These are phyloP conservation scores for Argyresthia goedartella DNA, from an alignment of 2,888 invertebrate genomes.

Conservation along the genomic window DNA sequence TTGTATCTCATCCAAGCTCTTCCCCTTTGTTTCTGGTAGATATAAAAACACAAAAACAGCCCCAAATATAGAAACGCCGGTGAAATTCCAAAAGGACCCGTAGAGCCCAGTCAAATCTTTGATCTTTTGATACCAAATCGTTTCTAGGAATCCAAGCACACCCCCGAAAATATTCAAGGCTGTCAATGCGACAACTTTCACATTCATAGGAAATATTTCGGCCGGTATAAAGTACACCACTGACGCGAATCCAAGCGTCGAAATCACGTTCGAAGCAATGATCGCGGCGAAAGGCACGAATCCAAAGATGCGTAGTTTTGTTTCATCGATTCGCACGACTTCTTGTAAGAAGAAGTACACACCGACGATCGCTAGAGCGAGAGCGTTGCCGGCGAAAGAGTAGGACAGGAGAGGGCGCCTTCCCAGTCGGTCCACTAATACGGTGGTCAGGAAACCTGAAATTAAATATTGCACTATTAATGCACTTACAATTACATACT, in stretches of 20 bases:
- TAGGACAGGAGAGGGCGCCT: conserved; percentile 54
- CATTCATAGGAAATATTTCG: conserved; percentile 69
- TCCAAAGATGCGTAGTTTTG: conserved; percentile 27
- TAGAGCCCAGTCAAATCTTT: conserved; percentile 53
- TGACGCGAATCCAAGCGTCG: conserved; percentile 54
- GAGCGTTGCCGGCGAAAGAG: conserved; percentile 37
- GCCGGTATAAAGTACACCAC: conserved; percentile 58
- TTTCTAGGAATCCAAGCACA: conserved; percentile 51
- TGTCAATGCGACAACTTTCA: conserved; percentile 65
- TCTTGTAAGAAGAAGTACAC: conserved; percentile 45
- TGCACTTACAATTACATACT: neutral
- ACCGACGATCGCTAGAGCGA: conserved; percentile 25
- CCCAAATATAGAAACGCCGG: conserved; percentile 47
- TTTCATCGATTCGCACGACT: conserved; percentile 23
- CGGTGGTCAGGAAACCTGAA: conserved; percentile 42
- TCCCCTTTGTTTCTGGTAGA: conserved; percentile 71
- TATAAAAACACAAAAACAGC: conserved; percentile 52
- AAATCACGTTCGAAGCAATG: conserved; percentile 27
- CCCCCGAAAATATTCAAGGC: conserved; percentile 54
- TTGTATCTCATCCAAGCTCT: conserved; percentile 67
- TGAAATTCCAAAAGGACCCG: conserved; percentile 59
- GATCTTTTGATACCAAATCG: conserved; percentile 60
- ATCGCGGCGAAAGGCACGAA: conserved; percentile 51
- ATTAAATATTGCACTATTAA: conserved; percentile 10
- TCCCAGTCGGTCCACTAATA: conserved; percentile 43